These are phyloP conservation scores for Amphibalanus amphitrite DNA, from an alignment of 1,140 invertebrate species.

Conservation along the genomic window DNA sequence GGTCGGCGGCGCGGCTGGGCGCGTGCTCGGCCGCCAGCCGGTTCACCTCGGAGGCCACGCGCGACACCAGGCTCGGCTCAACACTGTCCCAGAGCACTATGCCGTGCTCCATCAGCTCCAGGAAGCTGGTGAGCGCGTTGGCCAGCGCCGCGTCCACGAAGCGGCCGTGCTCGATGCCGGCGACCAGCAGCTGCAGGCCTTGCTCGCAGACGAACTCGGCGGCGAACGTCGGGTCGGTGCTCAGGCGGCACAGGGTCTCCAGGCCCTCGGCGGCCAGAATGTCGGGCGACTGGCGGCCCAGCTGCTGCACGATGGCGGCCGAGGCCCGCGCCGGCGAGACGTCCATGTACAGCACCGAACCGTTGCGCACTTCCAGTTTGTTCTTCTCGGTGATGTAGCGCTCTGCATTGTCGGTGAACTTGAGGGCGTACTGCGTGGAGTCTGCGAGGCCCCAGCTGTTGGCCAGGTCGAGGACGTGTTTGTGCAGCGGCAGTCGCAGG, in stretches of 20 bases:
- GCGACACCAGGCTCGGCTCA: constrained; percentile 62
- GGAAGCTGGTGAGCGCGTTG: constrained; percentile 62
- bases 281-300: constrained; percentile 25
- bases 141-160: constrained; percentile 40
- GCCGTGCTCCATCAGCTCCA: constrained; percentile 89
- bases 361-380: constrained; percentile 81
- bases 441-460: too few relatives aligned
- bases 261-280: constrained; percentile 36
- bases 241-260: constrained; percentile 51
- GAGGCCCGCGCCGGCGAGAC: constrained; percentile 40
- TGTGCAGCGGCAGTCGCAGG: too few relatives aligned
- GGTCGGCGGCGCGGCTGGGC: background rate
- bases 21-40: background rate
- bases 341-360: constrained; percentile 64
- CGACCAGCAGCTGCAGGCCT: constrained; percentile 62
- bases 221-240: constrained; percentile 75
- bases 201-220: constrained; percentile 83
- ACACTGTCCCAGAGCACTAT: constrained; percentile 85
- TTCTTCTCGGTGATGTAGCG: constrained; percentile 91
- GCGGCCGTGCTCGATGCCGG: constrained; percentile 43
- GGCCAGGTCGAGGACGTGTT: too few relatives aligned
- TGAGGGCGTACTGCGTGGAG: constrained; percentile 44
- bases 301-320: background rate
- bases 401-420: constrained; percentile 60
- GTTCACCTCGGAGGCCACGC: constrained; percentile 24